phyloP scores from a whole-genome alignment of 1,140 invertebrate species.

The Hermetia illucens region DNA sequence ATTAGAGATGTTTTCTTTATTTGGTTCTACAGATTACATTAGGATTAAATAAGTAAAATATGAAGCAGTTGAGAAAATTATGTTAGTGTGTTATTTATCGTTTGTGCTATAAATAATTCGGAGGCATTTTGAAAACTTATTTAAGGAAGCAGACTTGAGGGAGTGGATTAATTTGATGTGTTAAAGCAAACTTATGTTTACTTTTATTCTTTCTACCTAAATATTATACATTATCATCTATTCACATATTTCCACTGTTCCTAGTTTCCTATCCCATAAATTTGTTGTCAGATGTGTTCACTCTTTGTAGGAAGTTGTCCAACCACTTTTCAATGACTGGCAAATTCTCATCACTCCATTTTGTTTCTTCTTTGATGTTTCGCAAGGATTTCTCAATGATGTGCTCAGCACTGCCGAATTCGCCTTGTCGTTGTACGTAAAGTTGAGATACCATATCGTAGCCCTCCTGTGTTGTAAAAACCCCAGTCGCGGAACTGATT shows the following conservation, averaged over 20 bases:
- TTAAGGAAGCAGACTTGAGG: too few species aligned
- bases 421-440: slow-evolving; percentile 38
- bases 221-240: background rate
- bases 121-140: too few species aligned
- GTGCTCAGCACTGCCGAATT: slow-evolving; percentile 49
- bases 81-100: too few species aligned
- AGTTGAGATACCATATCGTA: slow-evolving; percentile 47
- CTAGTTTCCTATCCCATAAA: slow-evolving; percentile 14
- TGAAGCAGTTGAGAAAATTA: too few species aligned
- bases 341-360: slow-evolving; percentile 53
- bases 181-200: too few species aligned
- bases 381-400: slow-evolving; percentile 50
- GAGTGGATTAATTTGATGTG: too few species aligned
- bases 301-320: slow-evolving; percentile 33
- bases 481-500: slow-evolving; percentile 50
- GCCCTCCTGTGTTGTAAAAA: slow-evolving; percentile 54
- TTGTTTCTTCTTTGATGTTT: slow-evolving; percentile 49
- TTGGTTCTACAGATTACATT: too few species aligned
- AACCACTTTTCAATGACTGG: slow-evolving; percentile 55
- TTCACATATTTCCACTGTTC: background rate
- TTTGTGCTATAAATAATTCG: too few species aligned
- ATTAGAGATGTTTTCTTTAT: too few species aligned
- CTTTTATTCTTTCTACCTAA: too few species aligned
- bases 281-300: slow-evolving; percentile 14
- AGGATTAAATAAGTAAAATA: too few species aligned